phyloP scores from a whole-genome alignment of 2,113 vertebrate genomes.

The Dromiciops gliroides region DNA sequence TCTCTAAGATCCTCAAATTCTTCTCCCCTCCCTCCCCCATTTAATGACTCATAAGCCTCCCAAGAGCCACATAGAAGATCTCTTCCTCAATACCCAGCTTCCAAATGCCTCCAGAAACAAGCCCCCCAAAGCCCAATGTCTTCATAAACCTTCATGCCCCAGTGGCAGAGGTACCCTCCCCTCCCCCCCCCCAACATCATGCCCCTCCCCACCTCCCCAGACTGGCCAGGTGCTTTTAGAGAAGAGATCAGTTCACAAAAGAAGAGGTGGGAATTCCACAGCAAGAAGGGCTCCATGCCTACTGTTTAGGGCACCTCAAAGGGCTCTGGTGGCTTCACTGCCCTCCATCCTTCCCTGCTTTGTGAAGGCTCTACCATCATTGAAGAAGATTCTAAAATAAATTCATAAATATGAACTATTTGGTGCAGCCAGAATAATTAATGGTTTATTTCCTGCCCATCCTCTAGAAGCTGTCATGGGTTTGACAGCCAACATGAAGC shows the following conservation, averaged over 20 bases:
- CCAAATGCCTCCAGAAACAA: neutral
- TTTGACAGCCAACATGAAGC: conserved; percentile 73
- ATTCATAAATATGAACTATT: neutral
- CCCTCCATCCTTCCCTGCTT: neutral
- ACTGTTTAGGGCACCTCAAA: neutral
- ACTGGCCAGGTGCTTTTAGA: neutral
- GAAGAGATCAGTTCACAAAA: neutral
- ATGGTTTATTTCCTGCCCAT: conserved; percentile 73
- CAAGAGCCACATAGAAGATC: neutral
- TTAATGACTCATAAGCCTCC: neutral
- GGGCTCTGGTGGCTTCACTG: neutral
- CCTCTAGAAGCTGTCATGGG: conserved; percentile 69
- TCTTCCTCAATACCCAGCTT: neutral
- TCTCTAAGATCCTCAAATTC: neutral
- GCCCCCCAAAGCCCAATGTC: neutral
- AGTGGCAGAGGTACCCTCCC: neutral
- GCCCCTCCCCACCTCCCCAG: neutral
- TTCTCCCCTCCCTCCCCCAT: neutral
- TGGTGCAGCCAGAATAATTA: conserved; percentile 71
- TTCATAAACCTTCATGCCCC: neutral
- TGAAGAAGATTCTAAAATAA: neutral
- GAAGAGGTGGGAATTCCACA: neutral
- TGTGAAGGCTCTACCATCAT: neutral
- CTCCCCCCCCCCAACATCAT: neutral
- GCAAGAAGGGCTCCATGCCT: neutral